A percentile compares a stretch with the other conserved stretches of the same genome.
Evolutionary conservation across 1,140 invertebrate genomes (phyloP).

Genomic region (Branchinecta lindahli): DNA sequence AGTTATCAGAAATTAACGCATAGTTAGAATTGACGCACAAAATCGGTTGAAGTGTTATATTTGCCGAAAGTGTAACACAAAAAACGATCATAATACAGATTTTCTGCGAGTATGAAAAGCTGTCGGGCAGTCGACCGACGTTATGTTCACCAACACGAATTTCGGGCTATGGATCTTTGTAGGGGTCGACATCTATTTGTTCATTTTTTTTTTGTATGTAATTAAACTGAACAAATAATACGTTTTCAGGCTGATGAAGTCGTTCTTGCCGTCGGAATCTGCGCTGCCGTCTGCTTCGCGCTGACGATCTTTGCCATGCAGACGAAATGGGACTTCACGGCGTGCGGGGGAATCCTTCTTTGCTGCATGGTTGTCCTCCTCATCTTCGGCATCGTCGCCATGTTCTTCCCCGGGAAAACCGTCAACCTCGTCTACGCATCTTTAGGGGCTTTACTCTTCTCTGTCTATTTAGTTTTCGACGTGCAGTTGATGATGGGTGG

Average conservation of each 20-base stretch:
- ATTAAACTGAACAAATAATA: no score
- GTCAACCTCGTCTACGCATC: slow-evolving; percentile 32
- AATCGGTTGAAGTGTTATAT: no score
- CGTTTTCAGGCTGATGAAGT: slow-evolving; percentile 27
- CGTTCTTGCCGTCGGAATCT: slow-evolving; percentile 32
- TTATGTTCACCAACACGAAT: no score
- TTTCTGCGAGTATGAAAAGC: no score
- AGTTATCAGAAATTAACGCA: no score
- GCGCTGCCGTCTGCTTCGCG: slow-evolving; percentile 32
- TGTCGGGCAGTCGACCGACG: no score
- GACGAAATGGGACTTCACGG: slow-evolving; percentile 35
- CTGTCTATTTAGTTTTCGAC: slow-evolving; percentile 40
- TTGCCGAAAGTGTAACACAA: no score
- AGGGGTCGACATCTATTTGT: no score
- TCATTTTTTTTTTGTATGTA: no score
- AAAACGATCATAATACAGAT: no score
- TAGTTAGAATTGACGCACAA: no score
- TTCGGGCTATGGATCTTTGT: no score
- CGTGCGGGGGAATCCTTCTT: slow-evolving; percentile 34
- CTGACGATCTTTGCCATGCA: slow-evolving; percentile 40
- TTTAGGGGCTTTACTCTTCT: slow-evolving; percentile 38
- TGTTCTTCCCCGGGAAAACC: slow-evolving; percentile 31
- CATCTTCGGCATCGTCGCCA: slow-evolving; percentile 36
- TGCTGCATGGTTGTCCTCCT: slow-evolving; percentile 35
- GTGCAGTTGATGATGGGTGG: slow-evolving; percentile 44